Conservation (phyloP, 2,113 vertebrate genomes). For the Nycticebus coucang region DNA sequence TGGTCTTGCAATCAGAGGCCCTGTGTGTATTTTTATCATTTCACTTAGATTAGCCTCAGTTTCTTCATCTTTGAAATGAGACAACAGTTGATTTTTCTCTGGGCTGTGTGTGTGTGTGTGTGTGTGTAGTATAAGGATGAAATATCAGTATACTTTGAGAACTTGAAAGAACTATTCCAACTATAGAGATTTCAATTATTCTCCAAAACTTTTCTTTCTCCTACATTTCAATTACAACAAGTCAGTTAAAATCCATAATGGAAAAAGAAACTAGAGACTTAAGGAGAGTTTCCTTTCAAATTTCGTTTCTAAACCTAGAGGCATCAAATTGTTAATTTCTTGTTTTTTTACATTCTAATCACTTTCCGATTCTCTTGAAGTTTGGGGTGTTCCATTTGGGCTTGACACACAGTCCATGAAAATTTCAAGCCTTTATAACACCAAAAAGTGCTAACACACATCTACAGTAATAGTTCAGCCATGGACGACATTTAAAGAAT, state of each 20-base stretch:
- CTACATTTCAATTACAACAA: conserved; percentile 75
- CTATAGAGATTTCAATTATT: conserved; percentile 62
- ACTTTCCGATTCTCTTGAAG: conserved; percentile 71
- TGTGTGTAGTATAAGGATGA: neutral
- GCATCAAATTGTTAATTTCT: conserved; percentile 60
- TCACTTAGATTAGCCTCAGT: neutral
- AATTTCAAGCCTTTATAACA: conserved; percentile 77
- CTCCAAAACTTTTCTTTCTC: conserved; percentile 51
- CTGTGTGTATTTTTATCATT: neutral
- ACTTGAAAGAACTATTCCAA: conserved; percentile 26
- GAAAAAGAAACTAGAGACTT: conserved; percentile 74
- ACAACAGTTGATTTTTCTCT: neutral
- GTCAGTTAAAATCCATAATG: conserved; percentile 80
- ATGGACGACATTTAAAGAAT: conserved; percentile 82
- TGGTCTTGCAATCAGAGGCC: neutral
- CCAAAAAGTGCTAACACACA: conserved; percentile 76
- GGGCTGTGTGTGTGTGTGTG: neutral
- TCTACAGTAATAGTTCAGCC: conserved; percentile 76
- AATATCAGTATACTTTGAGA: neutral
- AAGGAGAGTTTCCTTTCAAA: conserved; percentile 68
- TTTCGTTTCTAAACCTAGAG: conserved; percentile 72
- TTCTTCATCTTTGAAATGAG: neutral
- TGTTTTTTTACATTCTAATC: conserved; percentile 65
- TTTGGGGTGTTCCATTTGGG: conserved; percentile 75
- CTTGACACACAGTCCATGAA: conserved; percentile 74